A percentile compares a stretch with the other conserved stretches of the same genome.
Conservation (phyloP, 2,888 invertebrate genomes). For the Galeopsomyia nigrocyanea region DNA sequence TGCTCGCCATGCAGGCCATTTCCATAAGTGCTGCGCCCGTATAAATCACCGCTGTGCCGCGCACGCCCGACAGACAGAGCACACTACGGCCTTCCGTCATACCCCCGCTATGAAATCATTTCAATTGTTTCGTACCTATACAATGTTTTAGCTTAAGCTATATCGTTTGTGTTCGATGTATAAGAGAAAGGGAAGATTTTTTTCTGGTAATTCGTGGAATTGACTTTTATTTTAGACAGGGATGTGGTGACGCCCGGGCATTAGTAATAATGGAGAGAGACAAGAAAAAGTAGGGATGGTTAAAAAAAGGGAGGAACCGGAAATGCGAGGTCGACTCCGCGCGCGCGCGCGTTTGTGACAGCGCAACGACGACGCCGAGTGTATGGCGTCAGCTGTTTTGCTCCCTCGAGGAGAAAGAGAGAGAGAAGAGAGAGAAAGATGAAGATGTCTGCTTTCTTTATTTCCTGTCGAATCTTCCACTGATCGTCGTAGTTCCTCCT, state of each 20-base stretch:
- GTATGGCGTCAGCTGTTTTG: constrained; percentile 67
- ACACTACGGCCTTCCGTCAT: constrained; percentile 34
- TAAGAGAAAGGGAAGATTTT: constrained; percentile 49
- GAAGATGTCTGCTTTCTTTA: constrained; percentile 59
- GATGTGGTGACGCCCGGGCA: constrained; percentile 21
- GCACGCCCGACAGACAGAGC: neutral
- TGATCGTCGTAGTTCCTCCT: constrained; percentile 54
- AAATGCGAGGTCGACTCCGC: constrained; percentile 47
- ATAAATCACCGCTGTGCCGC: constrained; percentile 40
- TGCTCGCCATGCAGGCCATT: constrained; percentile 19
- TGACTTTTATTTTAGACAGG: constrained; percentile 56
- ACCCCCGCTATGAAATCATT: constrained; percentile 43
- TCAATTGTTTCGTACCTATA: constrained; percentile 34
- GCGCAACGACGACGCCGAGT: constrained; percentile 55
- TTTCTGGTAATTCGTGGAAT: constrained; percentile 63
- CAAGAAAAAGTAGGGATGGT: constrained; percentile 38
- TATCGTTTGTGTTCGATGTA: neutral
- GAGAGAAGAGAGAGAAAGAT: constrained; percentile 35
- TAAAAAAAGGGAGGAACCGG: constrained; percentile 44
- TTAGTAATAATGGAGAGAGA: constrained; percentile 27
- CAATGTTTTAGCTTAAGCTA: constrained; percentile 7
- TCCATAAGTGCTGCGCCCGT: constrained; percentile 43
- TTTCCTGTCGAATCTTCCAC: constrained; percentile 57
- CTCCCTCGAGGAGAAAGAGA: constrained; percentile 45
- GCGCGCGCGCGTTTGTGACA: constrained; percentile 1